Percentiles rank a stretch among this genome's conserved stretches.
phyloP scores from a whole-genome alignment of 2,797 vertebrate genomes.

The Avahi laniger region DNA sequence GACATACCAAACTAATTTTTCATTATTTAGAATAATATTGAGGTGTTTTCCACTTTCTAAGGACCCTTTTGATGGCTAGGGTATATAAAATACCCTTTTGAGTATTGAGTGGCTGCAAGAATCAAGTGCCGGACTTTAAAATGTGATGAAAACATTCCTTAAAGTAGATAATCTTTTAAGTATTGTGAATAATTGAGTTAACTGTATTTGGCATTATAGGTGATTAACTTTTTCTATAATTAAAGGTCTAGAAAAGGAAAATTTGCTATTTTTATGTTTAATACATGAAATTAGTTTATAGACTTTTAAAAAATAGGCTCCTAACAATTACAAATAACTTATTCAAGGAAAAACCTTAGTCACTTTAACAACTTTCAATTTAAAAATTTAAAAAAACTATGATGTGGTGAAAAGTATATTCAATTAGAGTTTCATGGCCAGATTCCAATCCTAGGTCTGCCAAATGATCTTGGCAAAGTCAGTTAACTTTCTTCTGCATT shows the following conservation, averaged over 20 bases:
- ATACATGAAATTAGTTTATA: background rate
- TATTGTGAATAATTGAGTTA: conserved; percentile 23
- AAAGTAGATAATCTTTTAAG: conserved; percentile 28
- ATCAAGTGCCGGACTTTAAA: conserved; percentile 49
- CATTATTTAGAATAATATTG: conserved; percentile 38
- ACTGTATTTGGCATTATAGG: conserved; percentile 1
- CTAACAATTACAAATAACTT: conserved; percentile 31
- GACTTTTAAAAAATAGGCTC: background rate
- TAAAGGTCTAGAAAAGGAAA: background rate
- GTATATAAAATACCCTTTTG: background rate
- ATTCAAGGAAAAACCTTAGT: conserved; percentile 23
- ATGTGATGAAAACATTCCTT: conserved; percentile 32
- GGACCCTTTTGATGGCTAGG: background rate
- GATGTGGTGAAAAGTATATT: background rate
- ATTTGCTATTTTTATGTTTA: conserved; percentile 19
- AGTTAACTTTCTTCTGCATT: conserved; percentile 11
- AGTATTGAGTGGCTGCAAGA: background rate
- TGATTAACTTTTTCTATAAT: conserved; percentile 18
- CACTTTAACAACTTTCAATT: background rate
- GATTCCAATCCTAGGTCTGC: background rate
- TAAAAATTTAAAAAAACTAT: background rate
- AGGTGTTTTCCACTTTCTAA: conserved; percentile 16
- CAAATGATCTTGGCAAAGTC: background rate
- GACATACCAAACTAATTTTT: background rate
- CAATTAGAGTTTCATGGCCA: conserved; percentile 13